A percentile compares a stretch with the other conserved stretches of the same genome.
phyloP scores from a whole-genome alignment of 1,140 invertebrate species.

The Tetragonula clypearis region DNA sequence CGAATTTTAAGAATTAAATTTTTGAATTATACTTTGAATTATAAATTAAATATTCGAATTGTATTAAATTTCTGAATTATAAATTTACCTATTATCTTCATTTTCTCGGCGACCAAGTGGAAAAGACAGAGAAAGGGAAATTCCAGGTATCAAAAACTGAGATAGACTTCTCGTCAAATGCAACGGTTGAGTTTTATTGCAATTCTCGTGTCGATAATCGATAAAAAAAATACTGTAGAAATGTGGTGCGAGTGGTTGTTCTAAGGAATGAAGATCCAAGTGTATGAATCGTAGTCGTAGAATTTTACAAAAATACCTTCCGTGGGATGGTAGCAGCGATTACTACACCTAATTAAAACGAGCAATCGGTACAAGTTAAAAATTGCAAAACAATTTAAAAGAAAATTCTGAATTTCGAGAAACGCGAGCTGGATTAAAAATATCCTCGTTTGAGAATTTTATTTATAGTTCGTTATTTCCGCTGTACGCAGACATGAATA shows the following conservation, averaged over 20 bases:
- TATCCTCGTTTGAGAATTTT: not conserved
- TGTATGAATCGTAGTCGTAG: not conserved
- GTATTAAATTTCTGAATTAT: no score
- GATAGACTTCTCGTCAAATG: not conserved
- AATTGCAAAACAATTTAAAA: not conserved
- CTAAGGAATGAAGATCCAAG: constrained; percentile 67
- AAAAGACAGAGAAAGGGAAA: not conserved
- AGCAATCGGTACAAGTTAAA: not conserved
- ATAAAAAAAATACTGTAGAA: constrained; percentile 31
- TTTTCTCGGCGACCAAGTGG: not conserved
- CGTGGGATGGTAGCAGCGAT: not conserved
- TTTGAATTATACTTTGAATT: no score
- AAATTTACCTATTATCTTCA: not conserved
- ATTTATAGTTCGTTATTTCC: not conserved
- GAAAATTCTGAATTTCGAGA: not conserved
- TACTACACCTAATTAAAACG: not conserved
- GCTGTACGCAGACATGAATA: not conserved
- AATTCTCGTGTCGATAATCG: constrained; percentile 27
- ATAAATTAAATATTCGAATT: no score
- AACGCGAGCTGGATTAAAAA: not conserved
- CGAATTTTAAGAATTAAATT: no score
- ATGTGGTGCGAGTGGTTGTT: not conserved
- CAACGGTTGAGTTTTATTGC: constrained; percentile 53
- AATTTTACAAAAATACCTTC: not conserved
- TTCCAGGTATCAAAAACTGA: not conserved